Base-by-base conservation (phyloP, 2,797 vertebrate species). In the Vireo griseus region DNA sequence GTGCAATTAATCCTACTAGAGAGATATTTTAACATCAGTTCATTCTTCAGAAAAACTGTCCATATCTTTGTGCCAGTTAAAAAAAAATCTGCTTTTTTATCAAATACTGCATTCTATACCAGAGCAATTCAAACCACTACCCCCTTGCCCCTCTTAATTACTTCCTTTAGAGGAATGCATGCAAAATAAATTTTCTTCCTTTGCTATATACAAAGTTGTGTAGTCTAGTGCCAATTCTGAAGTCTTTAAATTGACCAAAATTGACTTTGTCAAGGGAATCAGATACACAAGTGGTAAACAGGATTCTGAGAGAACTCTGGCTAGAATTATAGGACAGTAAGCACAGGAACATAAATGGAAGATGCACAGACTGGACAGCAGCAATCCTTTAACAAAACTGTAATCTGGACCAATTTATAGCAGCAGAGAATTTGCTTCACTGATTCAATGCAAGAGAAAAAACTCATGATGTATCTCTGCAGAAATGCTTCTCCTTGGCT, bases 401-500 rank as follows among this genome's bases (percentile, higher is more conserved):
- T 73, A 79, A 95, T 50, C 45, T 93, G 54, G 21, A 75, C 68
- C 24, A 66, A 88, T 79, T 86, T 88, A 87, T 45, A 88, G 48
- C 40, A 79, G 63, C 39, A 57, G 63, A 95, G 48, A 95, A 91
- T 88, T 85, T 94, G 57, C 69, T 91, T 92, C 61, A 68, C 31
- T 86, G 65, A 74, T 67, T 94, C 61, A 87, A 67, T 63, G 21
- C 40, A 65, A 50, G 26, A 48, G 62, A 40, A 91, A 88, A 83
- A 88, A 48, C 40, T 47, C 35, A 37, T 12, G 51, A 65, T 1
- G 5, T 21, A 66, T 87, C 66, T 63, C 57, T 71, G 35, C 42
- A 90, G 67, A 91, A 94, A 76, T 80, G 48, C n/a, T 81, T 88
- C 83, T 88, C 65, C 69, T 81, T 85, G 59, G 52, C 35, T 94